Base-by-base conservation (phyloP, 1,140 invertebrate genomes). In the Lysiphlebus fabarum region DNA sequence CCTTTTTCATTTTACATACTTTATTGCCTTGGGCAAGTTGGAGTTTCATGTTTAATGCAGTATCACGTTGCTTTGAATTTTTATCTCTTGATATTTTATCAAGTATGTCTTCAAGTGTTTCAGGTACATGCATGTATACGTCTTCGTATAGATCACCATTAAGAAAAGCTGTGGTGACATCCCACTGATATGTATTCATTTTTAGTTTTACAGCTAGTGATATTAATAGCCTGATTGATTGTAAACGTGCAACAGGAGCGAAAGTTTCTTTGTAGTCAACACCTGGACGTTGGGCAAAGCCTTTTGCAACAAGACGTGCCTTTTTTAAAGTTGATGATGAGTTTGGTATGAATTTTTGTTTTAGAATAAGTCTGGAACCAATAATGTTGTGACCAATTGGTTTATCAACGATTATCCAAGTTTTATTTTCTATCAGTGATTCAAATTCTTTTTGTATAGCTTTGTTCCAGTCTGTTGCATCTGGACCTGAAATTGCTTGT, bases 41-140 rank as follows among this genome's bases (percentile, higher is more conserved):
- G 51, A 42, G 10, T 43, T 62, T 41, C 62, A 64, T 66, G n/a
- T 41, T 59, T 49, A 45, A 45, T 9, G 59, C 56, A 59, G 8
- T 64, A 62, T 47, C 10, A 14, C 8, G 43, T 37, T 36, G 11
- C 2, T 47, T 44, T 37, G 34, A 12, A 1, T 56, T 5, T 1
- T 10, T 36, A 11, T 56, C 54, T 33, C 6, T 4, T 26, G 43
- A 7, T 2, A 56, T 56, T 5, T 42, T 41, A 4, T 12, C 11
- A 12, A 55, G 42, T 14, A 14, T 11, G n/a, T 36, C 5, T 9
- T 50, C 14, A 42, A 62, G 50, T 38, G 54, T 65, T 12, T 64
- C 56, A 7, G 72, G 74, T 53, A 62, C 66, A 53, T 67, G 58
- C 74, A 80, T 78, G 51, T 73, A 79, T 7, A 80, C 70, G 7